Evolutionary conservation across 2,888 invertebrate genomes (phyloP).

Genomic region (Nemurella pictetii): DNA sequence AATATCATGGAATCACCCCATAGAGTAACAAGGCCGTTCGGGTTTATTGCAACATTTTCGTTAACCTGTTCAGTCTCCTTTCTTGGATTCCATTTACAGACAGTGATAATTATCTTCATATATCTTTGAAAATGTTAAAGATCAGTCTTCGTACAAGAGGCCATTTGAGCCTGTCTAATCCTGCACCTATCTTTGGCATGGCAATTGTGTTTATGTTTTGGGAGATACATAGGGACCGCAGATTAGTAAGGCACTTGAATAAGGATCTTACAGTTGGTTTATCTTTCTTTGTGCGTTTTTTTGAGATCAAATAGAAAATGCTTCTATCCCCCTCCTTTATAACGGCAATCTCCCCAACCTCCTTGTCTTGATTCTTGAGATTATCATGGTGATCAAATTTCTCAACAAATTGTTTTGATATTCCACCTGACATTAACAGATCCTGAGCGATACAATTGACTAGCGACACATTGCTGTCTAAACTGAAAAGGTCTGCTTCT

Average conservation of each 20-base stretch:
- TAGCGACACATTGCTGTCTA: neutral
- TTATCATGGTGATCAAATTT: conserved; percentile 6
- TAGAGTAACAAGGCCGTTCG: too few species aligned
- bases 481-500: neutral
- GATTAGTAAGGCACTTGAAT: neutral
- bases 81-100: neutral
- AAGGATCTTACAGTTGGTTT: conserved; percentile 1
- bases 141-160: neutral
- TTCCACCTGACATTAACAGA: conserved; percentile 1
- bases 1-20: conserved; percentile 10
- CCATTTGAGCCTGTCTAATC: conserved; percentile 14
- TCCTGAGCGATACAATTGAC: neutral
- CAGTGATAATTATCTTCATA: neutral
- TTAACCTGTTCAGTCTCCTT: neutral
- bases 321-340: neutral
- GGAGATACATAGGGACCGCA: neutral
- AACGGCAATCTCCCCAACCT: neutral
- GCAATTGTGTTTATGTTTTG: neutral
- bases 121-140: neutral
- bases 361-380: neutral
- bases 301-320: neutral
- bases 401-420: neutral
- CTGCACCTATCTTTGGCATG: conserved; percentile 1
- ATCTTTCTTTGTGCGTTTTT: neutral
- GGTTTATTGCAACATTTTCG: neutral